Percentiles rank a stretch among this genome's conserved stretches.
These are phyloP conservation scores for Papilio polytes DNA, from an alignment of 1,140 invertebrate species.

Conservation along the genomic window DNA sequence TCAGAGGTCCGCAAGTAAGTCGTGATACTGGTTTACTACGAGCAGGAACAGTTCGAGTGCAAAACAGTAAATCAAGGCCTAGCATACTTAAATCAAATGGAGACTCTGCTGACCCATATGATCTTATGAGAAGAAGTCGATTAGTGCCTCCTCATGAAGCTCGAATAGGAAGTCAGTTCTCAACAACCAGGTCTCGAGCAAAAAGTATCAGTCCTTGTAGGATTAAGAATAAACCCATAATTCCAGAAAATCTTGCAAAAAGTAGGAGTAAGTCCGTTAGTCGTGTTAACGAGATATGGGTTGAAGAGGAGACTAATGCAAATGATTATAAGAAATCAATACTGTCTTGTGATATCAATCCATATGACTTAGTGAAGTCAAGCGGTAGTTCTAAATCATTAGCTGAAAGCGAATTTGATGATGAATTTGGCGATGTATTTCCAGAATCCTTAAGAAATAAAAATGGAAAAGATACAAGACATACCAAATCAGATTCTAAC, in stretches of 20 bases:
- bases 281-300: slow-evolving; percentile 77
- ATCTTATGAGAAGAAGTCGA: slow-evolving; percentile 90
- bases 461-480: slow-evolving; percentile 53
- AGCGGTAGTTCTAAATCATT: slow-evolving; percentile 67
- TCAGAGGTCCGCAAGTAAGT: slow-evolving; percentile 81
- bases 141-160: slow-evolving; percentile 86
- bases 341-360: slow-evolving; percentile 93
- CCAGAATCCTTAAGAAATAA: slow-evolving; percentile 66
- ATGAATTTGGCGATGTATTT: slow-evolving; percentile 73
- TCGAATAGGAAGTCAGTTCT: slow-evolving; percentile 82
- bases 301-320: slow-evolving; percentile 79
- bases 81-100: slow-evolving; percentile 85
- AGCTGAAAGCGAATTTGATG: slow-evolving; percentile 75
- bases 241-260: slow-evolving; percentile 73
- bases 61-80: slow-evolving; percentile 85
- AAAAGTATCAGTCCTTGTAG: slow-evolving; percentile 86
- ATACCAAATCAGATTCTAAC: slow-evolving; percentile 77
- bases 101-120: slow-evolving; percentile 88
- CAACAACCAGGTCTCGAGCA: slow-evolving; percentile 82
- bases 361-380: slow-evolving; percentile 90
- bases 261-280: slow-evolving; percentile 82
- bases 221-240: slow-evolving; percentile 77
- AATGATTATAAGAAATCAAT: slow-evolving; percentile 88
- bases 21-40: slow-evolving; percentile 77
- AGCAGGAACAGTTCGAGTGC: slow-evolving; percentile 86